phyloP scores from a whole-genome alignment of 2,113 vertebrate genomes.

The Cyanistes caeruleus region DNA sequence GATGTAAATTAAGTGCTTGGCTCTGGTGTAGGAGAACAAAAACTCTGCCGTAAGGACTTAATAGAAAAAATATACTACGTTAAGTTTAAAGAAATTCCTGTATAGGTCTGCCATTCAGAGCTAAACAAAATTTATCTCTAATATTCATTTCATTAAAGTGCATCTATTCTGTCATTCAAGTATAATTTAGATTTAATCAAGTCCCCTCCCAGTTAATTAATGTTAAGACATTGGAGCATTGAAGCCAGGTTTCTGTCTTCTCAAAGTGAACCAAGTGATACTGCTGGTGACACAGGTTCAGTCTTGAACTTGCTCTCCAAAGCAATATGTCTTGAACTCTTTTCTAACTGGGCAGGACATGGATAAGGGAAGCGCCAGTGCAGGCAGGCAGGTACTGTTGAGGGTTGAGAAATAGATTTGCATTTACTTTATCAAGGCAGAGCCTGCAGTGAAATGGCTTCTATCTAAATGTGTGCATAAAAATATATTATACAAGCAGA shows the following conservation, averaged over 20 bases:
- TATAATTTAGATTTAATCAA: background rate
- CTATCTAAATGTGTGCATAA: background rate
- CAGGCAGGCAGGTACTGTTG: background rate
- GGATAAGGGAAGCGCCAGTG: background rate
- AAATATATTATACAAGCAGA: background rate
- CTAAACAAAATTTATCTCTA: background rate
- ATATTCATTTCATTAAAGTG: background rate
- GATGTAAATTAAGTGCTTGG: background rate
- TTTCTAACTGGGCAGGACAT: background rate
- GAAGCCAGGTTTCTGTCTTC: background rate
- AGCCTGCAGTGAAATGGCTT: background rate
- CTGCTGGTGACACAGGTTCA: background rate
- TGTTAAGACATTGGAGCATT: background rate
- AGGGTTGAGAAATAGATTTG: background rate
- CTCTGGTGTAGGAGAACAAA: background rate
- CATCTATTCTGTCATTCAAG: background rate
- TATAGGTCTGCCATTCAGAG: background rate
- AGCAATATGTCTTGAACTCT: background rate
- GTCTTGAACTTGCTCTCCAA: background rate
- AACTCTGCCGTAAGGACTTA: background rate
- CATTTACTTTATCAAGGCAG: background rate
- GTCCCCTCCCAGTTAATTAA: background rate
- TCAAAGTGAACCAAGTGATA: background rate
- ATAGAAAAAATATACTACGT: background rate
- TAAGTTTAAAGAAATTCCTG: background rate